Percentiles rank a stretch among this genome's conserved stretches.
Conservation (phyloP, 2,797 vertebrate genomes). For the Acrossocheilus wenchowensis region DNA sequence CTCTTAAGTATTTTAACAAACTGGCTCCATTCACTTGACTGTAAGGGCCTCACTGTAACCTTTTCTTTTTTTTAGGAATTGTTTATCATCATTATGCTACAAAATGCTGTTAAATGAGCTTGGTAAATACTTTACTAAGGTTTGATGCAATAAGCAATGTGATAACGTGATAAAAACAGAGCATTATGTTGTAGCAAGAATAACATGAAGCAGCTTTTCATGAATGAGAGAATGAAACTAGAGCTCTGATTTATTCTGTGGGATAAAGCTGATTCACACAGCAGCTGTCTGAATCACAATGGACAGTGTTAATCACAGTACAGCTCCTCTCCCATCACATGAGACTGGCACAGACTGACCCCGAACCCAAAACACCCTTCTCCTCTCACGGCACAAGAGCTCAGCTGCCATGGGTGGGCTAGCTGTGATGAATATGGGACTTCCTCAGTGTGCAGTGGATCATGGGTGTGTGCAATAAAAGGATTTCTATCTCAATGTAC, state of each 20-base stretch:
- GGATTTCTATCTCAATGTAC: background rate
- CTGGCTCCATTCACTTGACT: background rate
- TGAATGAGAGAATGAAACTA: background rate
- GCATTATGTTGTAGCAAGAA: background rate
- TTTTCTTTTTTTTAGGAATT: background rate
- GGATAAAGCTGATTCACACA: slow-evolving; percentile 38
- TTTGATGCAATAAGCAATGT: background rate
- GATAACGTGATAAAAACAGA: background rate
- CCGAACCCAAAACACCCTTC: background rate
- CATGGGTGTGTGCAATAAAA: background rate
- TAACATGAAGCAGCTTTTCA: slow-evolving; percentile 1
- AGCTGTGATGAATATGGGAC: background rate
- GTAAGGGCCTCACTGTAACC: background rate
- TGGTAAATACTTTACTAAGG: background rate
- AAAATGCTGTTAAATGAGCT: background rate
- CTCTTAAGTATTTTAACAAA: background rate
- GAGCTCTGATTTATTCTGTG: background rate
- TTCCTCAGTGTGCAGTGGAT: background rate
- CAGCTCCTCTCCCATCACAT: slow-evolving; percentile 52
- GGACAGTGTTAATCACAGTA: slow-evolving; percentile 55
- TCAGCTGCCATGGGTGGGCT: background rate
- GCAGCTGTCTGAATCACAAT: slow-evolving; percentile 45
- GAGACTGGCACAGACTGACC: slow-evolving; percentile 50
- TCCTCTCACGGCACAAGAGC: background rate
- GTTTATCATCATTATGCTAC: background rate